Evolutionary conservation across 2,797 vertebrate species (phyloP).

Genomic region (Cheracebus regulus): DNA sequence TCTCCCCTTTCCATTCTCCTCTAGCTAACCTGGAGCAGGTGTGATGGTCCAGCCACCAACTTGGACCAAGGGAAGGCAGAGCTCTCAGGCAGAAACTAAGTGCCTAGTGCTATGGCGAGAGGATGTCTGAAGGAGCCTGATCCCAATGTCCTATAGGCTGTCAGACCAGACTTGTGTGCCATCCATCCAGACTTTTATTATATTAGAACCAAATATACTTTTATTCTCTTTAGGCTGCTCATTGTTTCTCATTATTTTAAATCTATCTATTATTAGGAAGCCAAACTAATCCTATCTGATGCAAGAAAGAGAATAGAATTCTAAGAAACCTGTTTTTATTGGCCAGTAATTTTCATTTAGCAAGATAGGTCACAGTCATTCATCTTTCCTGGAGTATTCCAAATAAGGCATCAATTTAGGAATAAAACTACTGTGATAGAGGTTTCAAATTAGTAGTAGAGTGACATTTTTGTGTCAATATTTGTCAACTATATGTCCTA

Average conservation of each 20-base stretch:
- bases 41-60: too few relatives aligned
- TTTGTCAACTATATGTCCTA: neutral
- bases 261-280: neutral
- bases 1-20: too few relatives aligned
- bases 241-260: neutral
- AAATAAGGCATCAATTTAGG: neutral
- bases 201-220: neutral
- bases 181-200: neutral
- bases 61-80: too few relatives aligned
- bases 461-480: neutral
- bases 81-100: too few relatives aligned
- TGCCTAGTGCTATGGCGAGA: too few relatives aligned
- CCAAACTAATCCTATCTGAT: neutral
- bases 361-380: neutral
- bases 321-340: neutral
- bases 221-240: neutral
- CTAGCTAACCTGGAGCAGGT: too few relatives aligned
- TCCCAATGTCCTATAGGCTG: too few relatives aligned
- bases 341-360: neutral
- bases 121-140: too few relatives aligned
- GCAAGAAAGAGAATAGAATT: neutral
- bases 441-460: neutral
- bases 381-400: neutral
- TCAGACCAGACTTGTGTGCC: rapidly evolving
- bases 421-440: neutral